A percentile compares a stretch with the other conserved stretches of the same genome.
Evolutionary conservation across 2,797 vertebrate genomes (phyloP).

Genomic region (Onychomys arenicola): DNA sequence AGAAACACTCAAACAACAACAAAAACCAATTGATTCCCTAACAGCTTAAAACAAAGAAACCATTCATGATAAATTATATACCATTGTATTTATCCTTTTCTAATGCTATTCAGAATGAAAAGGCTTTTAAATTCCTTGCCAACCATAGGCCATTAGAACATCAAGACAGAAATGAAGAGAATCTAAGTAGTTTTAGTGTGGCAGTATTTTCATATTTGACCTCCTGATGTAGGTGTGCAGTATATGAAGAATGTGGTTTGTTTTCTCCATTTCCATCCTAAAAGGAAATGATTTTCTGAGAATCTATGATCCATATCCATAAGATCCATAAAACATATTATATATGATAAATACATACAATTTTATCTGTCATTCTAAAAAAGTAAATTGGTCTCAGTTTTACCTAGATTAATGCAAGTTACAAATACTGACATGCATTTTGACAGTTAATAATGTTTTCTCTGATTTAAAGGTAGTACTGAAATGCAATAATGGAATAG

Average conservation of each 20-base stretch:
- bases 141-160: conserved; percentile 21
- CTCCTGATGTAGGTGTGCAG: neutral
- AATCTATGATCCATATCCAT: neutral
- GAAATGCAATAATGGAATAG: conserved; percentile 28
- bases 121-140: conserved; percentile 3
- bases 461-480: neutral
- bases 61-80: conserved; percentile 45
- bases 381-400: neutral
- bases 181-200: conserved; percentile 53
- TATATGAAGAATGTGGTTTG: conserved; percentile 10
- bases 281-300: conserved; percentile 23
- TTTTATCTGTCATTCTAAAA: neutral
- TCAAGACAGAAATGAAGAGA: conserved; percentile 57
- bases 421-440: neutral
- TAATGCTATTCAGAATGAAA: conserved; percentile 37
- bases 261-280: conserved; percentile 29
- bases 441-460: conserved; percentile 52
- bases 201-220: neutral
- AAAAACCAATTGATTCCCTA: neutral
- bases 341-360: neutral
- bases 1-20: neutral
- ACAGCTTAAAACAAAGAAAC: conserved; percentile 41
- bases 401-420: conserved; percentile 1
- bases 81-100: conserved; percentile 24
- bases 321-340: neutral